A percentile compares a stretch with the other conserved stretches of the same genome.
phyloP scores from a whole-genome alignment of 23 tunicate genomes.

The Aplidium turbinatum region DNA sequence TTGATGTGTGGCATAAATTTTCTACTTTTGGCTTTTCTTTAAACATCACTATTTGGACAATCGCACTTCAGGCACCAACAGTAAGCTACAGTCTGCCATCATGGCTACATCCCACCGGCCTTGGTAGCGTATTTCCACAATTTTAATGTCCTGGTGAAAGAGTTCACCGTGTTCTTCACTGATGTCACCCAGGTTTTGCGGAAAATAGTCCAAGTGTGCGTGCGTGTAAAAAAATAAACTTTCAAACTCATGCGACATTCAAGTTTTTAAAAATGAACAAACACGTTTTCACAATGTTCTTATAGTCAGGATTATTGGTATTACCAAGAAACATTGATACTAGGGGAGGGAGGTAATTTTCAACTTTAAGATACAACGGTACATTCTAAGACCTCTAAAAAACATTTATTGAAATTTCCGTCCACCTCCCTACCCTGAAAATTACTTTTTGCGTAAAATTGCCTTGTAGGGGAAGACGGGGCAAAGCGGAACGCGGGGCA shows the following conservation, averaged over 20 bases:
- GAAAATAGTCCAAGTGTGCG: constrained; percentile 44
- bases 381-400: too few relatives aligned
- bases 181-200: constrained; percentile 33
- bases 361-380: too few relatives aligned
- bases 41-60: constrained; percentile 26
- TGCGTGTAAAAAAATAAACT: constrained; percentile 32
- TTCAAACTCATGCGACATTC: constrained; percentile 46
- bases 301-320: constrained; percentile 23
- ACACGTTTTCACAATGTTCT: constrained; percentile 41
- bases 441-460: too few relatives aligned
- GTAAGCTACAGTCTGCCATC: constrained; percentile 58
- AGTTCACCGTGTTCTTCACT: constrained; percentile 36
- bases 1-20: constrained; percentile 37
- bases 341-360: too few relatives aligned
- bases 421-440: too few relatives aligned
- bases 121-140: constrained; percentile 41
- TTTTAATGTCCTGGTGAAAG: constrained; percentile 50
- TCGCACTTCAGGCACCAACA: constrained; percentile 47
- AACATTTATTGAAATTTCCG: too few relatives aligned
- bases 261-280: constrained; percentile 20
- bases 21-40: constrained; percentile 40
- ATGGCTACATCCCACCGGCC: constrained; percentile 42
- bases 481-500: too few relatives aligned
- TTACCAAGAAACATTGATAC: constrained; percentile 26
- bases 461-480: too few relatives aligned